A percentile compares a stretch with the other conserved stretches of the same genome.
These are phyloP conservation scores for Mystacornis crossleyi DNA, from an alignment of 2,113 vertebrate species.

Conservation along the genomic window DNA sequence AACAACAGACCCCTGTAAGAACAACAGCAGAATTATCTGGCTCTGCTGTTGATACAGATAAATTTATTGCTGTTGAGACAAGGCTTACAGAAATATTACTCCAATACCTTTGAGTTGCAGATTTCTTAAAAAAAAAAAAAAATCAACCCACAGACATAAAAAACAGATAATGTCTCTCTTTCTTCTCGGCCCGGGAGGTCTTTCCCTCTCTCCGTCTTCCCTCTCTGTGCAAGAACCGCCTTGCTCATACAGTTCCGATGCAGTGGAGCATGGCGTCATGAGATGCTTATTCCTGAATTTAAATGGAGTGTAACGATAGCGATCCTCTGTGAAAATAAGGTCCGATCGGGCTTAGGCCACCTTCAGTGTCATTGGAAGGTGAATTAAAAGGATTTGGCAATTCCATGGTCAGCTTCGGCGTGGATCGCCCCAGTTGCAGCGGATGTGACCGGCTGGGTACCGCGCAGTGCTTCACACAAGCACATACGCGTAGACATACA, in stretches of 20 bases:
- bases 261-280: slow-evolving; percentile 65
- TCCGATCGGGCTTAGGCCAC: neutral
- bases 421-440: slow-evolving; percentile 7
- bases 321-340: neutral
- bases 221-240: slow-evolving; percentile 36
- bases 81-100: slow-evolving; percentile 43
- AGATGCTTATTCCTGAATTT: slow-evolving; percentile 64
- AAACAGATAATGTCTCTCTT: neutral
- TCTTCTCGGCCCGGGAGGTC: slow-evolving; percentile 30
- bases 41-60: slow-evolving; percentile 32
- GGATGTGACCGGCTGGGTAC: neutral
- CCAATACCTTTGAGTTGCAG: slow-evolving; percentile 38
- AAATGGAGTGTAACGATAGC: slow-evolving; percentile 42
- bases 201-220: slow-evolving; percentile 9
- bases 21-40: neutral
- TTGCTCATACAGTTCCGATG: slow-evolving; percentile 59
- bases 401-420: slow-evolving; percentile 16
- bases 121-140: neutral
- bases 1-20: neutral
- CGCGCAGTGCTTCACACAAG: neutral
- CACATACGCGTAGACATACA: neutral
- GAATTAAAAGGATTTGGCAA: slow-evolving; percentile 56
- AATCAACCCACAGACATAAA: neutral
- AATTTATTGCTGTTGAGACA: slow-evolving; percentile 9
- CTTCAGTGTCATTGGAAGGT: slow-evolving; percentile 37